Percentiles rank a stretch among this genome's conserved stretches.
phyloP scores from a whole-genome alignment of 2,113 vertebrate species.

The Spermophilus dauricus region DNA sequence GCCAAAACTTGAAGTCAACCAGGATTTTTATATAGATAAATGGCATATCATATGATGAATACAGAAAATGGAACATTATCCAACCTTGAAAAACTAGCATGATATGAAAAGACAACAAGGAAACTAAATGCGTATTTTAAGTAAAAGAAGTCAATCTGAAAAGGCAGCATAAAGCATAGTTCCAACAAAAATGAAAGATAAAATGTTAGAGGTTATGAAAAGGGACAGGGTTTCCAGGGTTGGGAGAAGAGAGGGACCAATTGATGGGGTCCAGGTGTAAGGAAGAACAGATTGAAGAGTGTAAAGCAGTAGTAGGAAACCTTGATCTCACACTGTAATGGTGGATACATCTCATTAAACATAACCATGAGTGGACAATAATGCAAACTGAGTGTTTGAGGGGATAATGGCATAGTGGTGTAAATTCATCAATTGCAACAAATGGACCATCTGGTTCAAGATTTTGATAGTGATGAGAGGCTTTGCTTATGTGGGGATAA shows the following conservation, averaged over 20 bases:
- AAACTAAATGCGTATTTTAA: neutral
- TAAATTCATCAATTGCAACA: neutral
- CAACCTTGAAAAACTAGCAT: neutral
- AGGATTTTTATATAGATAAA: too few relatives aligned
- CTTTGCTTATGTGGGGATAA: neutral
- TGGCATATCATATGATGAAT: neutral
- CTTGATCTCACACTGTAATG: neutral
- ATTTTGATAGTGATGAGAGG: neutral
- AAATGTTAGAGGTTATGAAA: neutral
- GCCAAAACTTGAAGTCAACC: neutral
- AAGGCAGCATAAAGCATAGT: neutral
- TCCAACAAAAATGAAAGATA: too few relatives aligned
- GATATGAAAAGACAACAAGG: neutral
- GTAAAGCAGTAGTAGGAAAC: too few relatives aligned
- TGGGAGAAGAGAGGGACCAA: neutral
- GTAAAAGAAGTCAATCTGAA: neutral
- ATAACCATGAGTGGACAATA: neutral
- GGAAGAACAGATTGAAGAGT: too few relatives aligned
- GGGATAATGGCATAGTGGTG: too few relatives aligned
- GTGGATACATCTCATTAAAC: neutral
- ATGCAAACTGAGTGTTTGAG: neutral
- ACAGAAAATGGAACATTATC: neutral
- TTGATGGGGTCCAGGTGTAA: neutral
- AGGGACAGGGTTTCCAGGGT: rapidly evolving
- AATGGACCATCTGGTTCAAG: neutral